phyloP scores from a whole-genome alignment of 2,888 invertebrate species.

The Cacoxenus indagator region DNA sequence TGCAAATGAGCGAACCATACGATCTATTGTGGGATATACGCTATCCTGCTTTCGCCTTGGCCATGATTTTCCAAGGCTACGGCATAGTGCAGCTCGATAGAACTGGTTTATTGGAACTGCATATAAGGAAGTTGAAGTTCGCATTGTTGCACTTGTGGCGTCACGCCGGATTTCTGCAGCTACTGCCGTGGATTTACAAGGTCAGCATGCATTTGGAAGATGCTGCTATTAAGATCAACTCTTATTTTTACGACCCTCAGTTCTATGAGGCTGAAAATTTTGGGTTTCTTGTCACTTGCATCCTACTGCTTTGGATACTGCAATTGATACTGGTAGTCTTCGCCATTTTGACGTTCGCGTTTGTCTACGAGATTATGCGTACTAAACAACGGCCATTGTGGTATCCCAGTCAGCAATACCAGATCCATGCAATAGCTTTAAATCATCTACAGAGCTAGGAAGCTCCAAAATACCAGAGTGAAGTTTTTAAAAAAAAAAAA shows the following conservation, averaged over 20 bases:
- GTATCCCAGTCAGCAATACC: too few relatives aligned
- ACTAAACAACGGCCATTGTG: not conserved
- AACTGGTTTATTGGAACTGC: not conserved
- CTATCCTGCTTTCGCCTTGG: not conserved
- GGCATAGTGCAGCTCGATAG: not conserved
- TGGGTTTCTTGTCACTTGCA: not conserved
- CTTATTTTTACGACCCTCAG: not conserved
- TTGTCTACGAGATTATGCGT: not conserved
- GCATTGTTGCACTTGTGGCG: not conserved
- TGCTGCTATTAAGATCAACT: not conserved
- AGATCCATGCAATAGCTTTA: too few relatives aligned
- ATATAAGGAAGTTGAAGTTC: not conserved
- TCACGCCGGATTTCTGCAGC: not conserved
- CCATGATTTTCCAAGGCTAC: not conserved
- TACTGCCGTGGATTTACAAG: not conserved
- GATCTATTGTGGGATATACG: not conserved
- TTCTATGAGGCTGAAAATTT: not conserved
- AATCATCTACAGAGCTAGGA: too few relatives aligned
- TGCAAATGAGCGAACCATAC: not conserved
- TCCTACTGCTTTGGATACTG: not conserved
- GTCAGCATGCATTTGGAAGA: not conserved
- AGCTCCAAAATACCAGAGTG: too few relatives aligned
- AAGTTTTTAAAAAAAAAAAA: too few relatives aligned
- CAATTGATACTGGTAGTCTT: not conserved
- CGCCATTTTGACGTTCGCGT: not conserved